Evolutionary conservation across 2,113 vertebrate species (phyloP).

Genomic region (Globicephala melas): DNA sequence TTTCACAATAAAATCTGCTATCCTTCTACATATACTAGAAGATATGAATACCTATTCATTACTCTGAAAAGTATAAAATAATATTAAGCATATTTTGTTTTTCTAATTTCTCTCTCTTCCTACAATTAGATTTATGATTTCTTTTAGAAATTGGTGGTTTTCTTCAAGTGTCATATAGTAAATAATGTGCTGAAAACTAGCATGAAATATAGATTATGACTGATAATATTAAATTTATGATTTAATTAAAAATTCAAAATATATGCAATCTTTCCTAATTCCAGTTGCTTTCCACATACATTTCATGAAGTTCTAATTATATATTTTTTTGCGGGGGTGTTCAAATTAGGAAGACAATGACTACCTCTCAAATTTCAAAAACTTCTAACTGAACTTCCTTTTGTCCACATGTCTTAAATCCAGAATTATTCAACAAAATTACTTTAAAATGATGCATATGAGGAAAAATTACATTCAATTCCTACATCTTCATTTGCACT

Average conservation of each 20-base stretch:
- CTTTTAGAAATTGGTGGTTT: conserved; percentile 4
- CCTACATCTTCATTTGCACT: background rate
- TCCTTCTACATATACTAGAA: background rate
- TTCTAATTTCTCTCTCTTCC: background rate
- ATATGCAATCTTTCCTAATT: background rate
- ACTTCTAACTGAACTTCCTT: background rate
- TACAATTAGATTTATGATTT: conserved; percentile 40
- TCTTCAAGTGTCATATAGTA: background rate
- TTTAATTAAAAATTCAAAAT: conserved; percentile 1
- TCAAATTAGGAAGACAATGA: background rate
- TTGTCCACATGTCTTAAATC: background rate
- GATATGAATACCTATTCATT: background rate
- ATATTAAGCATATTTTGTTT: background rate
- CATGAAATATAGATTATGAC: background rate
- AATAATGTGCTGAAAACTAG: background rate
- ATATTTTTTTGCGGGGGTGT: background rate
- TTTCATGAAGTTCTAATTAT: background rate
- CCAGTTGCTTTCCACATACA: background rate
- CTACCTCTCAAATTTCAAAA: background rate
- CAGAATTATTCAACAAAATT: background rate
- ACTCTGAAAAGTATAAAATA: background rate
- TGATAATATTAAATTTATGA: background rate
- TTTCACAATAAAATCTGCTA: background rate
- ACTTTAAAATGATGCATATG: background rate
- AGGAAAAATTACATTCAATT: background rate